These are phyloP conservation scores for Himalopsyche japonica DNA, from an alignment of 2,888 invertebrate species.

Conservation along the genomic window DNA sequence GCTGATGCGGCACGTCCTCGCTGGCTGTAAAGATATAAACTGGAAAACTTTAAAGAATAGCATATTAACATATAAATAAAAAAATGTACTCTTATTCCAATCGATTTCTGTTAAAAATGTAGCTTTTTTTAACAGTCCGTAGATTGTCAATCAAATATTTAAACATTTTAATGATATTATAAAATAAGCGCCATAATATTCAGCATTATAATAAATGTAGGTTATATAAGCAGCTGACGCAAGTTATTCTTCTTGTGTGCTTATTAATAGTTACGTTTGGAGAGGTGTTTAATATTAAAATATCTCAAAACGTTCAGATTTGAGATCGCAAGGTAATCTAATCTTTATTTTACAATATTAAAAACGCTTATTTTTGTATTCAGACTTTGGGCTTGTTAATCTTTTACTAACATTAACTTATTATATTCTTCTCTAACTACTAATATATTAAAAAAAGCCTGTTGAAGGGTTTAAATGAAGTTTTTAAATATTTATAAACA, in stretches of 20 bases:
- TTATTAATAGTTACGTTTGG: background rate
- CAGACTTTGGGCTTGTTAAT: background rate
- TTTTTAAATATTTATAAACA: background rate
- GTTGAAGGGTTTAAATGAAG: background rate
- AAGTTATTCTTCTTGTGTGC: background rate
- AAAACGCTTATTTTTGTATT: background rate
- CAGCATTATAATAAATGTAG: background rate
- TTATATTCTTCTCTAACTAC: background rate
- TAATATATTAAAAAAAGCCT: background rate
- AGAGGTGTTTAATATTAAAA: background rate
- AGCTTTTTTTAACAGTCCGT: background rate
- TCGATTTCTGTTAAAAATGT: background rate
- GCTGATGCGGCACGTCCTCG: background rate
- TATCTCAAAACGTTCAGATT: background rate
- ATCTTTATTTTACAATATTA: background rate
- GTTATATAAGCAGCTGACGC: background rate
- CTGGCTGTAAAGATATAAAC: background rate
- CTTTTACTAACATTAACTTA: background rate
- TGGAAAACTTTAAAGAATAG: background rate
- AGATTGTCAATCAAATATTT: background rate
- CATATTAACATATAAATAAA: background rate
- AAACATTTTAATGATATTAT: background rate
- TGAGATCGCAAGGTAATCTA: background rate
- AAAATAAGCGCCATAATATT: background rate
- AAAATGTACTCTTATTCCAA: background rate